Evolutionary conservation across 2,113 vertebrate genomes (phyloP).

Genomic region (Circaetus cinerascens): DNA sequence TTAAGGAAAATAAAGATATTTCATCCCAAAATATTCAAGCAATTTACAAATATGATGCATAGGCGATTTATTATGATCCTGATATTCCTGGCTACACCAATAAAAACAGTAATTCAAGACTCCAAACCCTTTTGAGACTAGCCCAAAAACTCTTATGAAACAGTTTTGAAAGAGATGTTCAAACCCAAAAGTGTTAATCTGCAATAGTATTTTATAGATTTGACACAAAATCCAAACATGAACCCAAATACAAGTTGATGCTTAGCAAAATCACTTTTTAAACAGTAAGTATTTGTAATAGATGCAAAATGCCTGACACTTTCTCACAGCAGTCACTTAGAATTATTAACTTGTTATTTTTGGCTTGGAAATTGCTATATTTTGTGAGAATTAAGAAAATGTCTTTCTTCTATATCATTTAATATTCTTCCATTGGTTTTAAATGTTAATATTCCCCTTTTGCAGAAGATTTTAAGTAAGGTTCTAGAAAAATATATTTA

Average conservation of each 20-base stretch:
- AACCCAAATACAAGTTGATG: neutral
- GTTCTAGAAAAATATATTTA: neutral
- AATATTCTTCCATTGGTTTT: neutral
- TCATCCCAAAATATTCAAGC: neutral
- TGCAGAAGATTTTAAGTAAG: neutral
- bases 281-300: neutral
- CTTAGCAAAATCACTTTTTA: neutral
- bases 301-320: neutral
- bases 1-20: conserved; percentile 17
- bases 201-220: neutral
- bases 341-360: neutral
- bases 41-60: neutral
- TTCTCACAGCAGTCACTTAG: neutral
- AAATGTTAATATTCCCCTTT: neutral
- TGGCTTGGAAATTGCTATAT: neutral
- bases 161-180: neutral
- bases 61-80: neutral
- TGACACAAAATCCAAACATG: neutral
- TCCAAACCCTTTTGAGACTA: neutral
- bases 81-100: neutral
- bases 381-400: neutral
- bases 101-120: neutral
- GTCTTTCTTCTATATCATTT: neutral
- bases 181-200: neutral
- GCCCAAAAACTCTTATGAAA: neutral